Base-by-base conservation (phyloP, 2,113 vertebrate species). In the Esox niger region DNA sequence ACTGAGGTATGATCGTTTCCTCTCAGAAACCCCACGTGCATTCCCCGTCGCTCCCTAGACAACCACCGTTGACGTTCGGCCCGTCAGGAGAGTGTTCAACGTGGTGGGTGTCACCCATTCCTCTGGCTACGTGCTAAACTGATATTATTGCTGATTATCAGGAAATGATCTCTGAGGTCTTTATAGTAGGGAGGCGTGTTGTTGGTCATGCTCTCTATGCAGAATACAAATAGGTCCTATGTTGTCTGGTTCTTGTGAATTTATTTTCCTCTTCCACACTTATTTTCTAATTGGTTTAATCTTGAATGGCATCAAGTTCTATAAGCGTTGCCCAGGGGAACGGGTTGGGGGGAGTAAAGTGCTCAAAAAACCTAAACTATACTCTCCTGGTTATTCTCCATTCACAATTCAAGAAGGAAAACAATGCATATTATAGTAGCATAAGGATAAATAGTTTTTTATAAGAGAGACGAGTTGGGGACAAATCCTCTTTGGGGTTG, bases 101-200 rank as follows among this genome's bases (percentile, higher is more conserved):
- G 6, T 29, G 31, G 57, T 31, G 27, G 56, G 13, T 31, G 17
- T 11, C 5, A 27, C 4, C 4, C 25, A 26, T 3, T 20, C 10
- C 26, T 27, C 15, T n/a, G 4, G 5, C 52, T n/a, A 3, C 26
- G 27, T 60, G 57, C 30, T 32, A 30, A 32, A 17, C 57, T 31
- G 57, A 35, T 35, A 32, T 61, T 25, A 61, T 8, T 10, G 30
- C 59, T 35, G 59, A 61, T 61, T 61, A 61, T 61, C 59, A 61
- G 30, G 30, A 13, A 61, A 30, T 61, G 59, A 61, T 61, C 59
- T 21, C 17, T 20, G 30, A 31, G 10, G 20, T 61, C 10, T 61
- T 61, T 35, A 25, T 61, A 10, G 21, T n/a, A 20, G 59, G 59
- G 20, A 6, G 10, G 31, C 21, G 57, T 20, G 6, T 60, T 20